These are phyloP conservation scores for Cisticola juncidis DNA, from an alignment of 2,113 vertebrate species.

Conservation along the genomic window DNA sequence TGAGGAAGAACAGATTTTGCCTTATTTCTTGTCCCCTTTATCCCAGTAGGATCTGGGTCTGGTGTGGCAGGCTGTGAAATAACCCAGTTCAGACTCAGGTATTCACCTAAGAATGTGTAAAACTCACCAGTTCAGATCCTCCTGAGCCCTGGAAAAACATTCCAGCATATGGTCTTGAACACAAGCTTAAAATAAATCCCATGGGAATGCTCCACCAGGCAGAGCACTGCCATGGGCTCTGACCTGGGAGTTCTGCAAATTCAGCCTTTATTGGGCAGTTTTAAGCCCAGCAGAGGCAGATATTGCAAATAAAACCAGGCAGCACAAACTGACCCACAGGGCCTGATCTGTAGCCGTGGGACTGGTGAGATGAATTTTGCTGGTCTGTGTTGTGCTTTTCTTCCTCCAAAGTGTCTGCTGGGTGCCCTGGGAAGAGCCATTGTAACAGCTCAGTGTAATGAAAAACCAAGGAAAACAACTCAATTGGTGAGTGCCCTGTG, in stretches of 20 bases:
- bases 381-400: background rate
- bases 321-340: background rate
- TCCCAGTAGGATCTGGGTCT: background rate
- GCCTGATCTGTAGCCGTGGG: rapidly evolving
- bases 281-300: background rate
- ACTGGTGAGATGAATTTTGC: background rate
- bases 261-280: background rate
- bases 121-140: background rate
- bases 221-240: background rate
- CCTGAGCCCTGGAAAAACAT: background rate
- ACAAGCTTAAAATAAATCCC: background rate
- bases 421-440: background rate
- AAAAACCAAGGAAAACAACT: background rate
- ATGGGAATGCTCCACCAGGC: background rate
- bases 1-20: background rate
- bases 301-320: background rate
- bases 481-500: background rate
- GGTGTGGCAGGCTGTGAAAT: background rate
- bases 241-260: background rate
- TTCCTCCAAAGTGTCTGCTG: background rate
- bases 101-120: background rate
- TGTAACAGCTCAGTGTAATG: rapidly evolving
- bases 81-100: background rate
- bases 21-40: background rate
- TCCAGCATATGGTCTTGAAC: background rate